A percentile compares a stretch with the other conserved stretches of the same genome.
Conservation (phyloP, 2,113 vertebrate genomes). For the Melanerpes aurifrons region DNA sequence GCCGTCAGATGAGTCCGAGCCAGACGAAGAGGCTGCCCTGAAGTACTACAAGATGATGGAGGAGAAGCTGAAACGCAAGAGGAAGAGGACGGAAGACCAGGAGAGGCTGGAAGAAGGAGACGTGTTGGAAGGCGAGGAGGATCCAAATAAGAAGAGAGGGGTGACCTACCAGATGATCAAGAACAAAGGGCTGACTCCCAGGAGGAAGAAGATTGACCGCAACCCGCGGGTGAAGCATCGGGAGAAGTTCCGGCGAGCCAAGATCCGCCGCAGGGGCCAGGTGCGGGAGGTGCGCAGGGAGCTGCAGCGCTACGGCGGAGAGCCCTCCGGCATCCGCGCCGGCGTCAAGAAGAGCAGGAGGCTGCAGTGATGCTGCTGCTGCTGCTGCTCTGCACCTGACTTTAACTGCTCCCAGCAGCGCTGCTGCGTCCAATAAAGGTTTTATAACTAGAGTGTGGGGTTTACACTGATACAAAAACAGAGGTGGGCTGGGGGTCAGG, state of each 20-base stretch:
- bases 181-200: constrained; percentile 91
- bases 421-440: constrained; percentile 1
- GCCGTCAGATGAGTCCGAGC: constrained; percentile 18
- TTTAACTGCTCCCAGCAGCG: neutral
- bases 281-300: constrained; percentile 89
- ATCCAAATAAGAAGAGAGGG: constrained; percentile 68
- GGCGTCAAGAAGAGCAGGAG: constrained; percentile 95
- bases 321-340: constrained; percentile 91
- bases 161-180: constrained; percentile 82
- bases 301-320: constrained; percentile 85
- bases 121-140: constrained; percentile 20
- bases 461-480: neutral
- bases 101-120: neutral
- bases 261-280: constrained; percentile 93
- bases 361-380: constrained; percentile 76
- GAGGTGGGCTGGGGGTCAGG: no score
- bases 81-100: constrained; percentile 56
- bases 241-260: constrained; percentile 92
- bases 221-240: constrained; percentile 96
- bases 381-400: rapidly evolving
- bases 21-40: constrained; percentile 84
- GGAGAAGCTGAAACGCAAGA: constrained; percentile 70
- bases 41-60: constrained; percentile 78
- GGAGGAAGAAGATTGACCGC: constrained; percentile 94
- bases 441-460: rapidly evolving